Percentiles rank a stretch among this genome's conserved stretches.
Evolutionary conservation across 2,888 invertebrate genomes (phyloP).

Genomic region (Drosophila tripunctata): DNA sequence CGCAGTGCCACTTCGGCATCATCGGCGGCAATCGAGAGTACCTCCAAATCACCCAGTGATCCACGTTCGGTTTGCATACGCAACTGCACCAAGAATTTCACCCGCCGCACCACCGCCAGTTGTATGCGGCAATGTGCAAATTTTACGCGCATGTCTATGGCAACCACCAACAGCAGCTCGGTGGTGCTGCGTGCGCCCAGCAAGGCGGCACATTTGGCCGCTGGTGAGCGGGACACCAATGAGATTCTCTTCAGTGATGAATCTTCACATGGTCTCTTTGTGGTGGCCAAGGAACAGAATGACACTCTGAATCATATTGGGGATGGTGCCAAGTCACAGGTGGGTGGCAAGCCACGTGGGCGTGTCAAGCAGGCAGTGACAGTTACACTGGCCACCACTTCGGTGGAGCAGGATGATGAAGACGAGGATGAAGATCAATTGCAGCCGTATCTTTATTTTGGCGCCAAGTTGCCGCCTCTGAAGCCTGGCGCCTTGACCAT

Average conservation of each 20-base stretch:
- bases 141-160: conserved; percentile 73
- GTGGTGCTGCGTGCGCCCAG: conserved; percentile 53
- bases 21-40: conserved; percentile 70
- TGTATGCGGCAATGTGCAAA: conserved; percentile 83
- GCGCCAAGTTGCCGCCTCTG: conserved; percentile 86
- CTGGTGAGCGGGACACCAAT: conserved; percentile 82
- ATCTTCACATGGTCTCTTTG: conserved; percentile 83
- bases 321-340: conserved; percentile 62
- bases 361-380: conserved; percentile 63
- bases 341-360: conserved; percentile 55
- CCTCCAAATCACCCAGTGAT: conserved; percentile 82
- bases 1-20: conserved; percentile 68
- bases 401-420: conserved; percentile 54
- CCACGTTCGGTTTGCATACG: conserved; percentile 82
- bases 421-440: conserved; percentile 85
- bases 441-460: conserved; percentile 89
- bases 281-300: conserved; percentile 83
- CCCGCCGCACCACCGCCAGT: conserved; percentile 83
- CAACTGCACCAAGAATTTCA: conserved; percentile 84
- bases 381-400: conserved; percentile 47
- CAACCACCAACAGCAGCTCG: conserved; percentile 51
- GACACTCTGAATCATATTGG: conserved; percentile 82
- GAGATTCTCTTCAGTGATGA: conserved; percentile 84
- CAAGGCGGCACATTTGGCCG: conserved; percentile 16
- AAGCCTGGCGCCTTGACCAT: conserved; percentile 81